Evolutionary conservation across 1,140 invertebrate genomes (phyloP).

Genomic region (Drosophila bifasciata): DNA sequence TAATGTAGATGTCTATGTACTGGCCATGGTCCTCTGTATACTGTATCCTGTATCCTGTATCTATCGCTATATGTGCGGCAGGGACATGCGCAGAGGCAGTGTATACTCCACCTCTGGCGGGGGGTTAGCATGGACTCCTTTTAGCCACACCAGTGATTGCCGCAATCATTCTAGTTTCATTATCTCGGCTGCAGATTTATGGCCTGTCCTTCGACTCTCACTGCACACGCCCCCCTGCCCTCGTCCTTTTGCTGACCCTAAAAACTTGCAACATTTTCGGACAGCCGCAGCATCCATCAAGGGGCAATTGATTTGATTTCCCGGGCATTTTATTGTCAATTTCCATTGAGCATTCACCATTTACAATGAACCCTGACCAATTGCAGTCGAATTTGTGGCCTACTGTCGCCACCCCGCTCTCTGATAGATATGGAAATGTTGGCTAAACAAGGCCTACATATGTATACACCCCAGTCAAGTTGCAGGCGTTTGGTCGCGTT

Average conservation of each 20-base stretch:
- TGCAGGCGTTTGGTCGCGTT: not conserved
- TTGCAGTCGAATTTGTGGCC: constrained; percentile 14
- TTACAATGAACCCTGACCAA: constrained; percentile 52
- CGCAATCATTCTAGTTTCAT: constrained; percentile 84
- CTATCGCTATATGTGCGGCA: constrained; percentile 29
- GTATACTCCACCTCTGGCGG: constrained; percentile 21
- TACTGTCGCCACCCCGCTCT: not conserved
- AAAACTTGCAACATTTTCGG: constrained; percentile 25
- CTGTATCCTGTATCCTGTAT: not conserved
- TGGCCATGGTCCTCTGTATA: constrained; percentile 43
- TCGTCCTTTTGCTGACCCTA: constrained; percentile 10
- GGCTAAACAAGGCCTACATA: constrained; percentile 41
- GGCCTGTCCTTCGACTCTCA: constrained; percentile 10
- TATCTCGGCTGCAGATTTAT: constrained; percentile 79
- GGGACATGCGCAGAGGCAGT: constrained; percentile 47
- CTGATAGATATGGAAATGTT: constrained; percentile 48
- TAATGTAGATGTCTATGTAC: constrained; percentile 42
- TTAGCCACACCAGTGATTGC: constrained; percentile 83
- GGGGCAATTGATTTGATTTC: constrained; percentile 40
- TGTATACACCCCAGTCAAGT: too few species aligned
- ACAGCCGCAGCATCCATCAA: constrained; percentile 53
- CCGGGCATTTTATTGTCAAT: constrained; percentile 23
- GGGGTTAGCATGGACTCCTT: constrained; percentile 7
- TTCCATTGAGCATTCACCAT: constrained; percentile 31
- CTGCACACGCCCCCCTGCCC: not conserved